Conservation (phyloP, 2,888 invertebrate species). For the Punctoribates punctum region DNA sequence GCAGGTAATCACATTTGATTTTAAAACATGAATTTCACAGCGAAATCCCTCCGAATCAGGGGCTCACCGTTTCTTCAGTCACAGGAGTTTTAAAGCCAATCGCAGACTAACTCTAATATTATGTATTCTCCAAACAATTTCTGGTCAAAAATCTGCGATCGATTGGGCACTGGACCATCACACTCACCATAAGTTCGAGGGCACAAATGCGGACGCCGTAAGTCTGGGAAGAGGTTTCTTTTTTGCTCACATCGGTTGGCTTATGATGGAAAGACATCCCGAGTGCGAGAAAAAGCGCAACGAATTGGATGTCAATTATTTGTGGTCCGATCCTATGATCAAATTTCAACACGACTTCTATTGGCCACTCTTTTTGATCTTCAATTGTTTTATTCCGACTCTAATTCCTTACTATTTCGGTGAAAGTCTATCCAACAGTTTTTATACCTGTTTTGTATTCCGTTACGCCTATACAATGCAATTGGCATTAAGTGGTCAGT, state of each 20-base stretch:
- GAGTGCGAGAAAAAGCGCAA: conserved; percentile 9
- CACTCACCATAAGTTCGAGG: conserved; percentile 29
- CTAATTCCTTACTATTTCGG: conserved; percentile 1
- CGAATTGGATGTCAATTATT: not conserved
- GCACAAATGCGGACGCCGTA: conserved; percentile 24
- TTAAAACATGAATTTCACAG: not conserved
- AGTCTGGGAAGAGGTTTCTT: conserved; percentile 26
- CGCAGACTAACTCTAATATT: not conserved
- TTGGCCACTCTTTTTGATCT: not conserved
- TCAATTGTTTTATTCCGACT: conserved; percentile 14
- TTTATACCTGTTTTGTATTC: conserved; percentile 9
- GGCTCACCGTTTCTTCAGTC: conserved; percentile 27
- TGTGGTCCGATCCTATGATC: conserved; percentile 16
- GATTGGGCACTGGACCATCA: conserved; percentile 34
- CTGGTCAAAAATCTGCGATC: conserved; percentile 12
- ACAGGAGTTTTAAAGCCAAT: conserved; percentile 22
- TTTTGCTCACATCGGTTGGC: conserved; percentile 40
- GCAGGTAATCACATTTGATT: not conserved
- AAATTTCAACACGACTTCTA: conserved; percentile 28
- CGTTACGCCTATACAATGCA: conserved; percentile 21
- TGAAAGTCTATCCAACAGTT: conserved; percentile 11
- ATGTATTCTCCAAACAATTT: conserved; percentile 16
- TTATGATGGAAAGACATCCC: conserved; percentile 27
- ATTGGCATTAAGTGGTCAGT: conserved; percentile 26
- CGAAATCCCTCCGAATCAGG: not conserved